These are phyloP conservation scores for Plusia festucae DNA, from an alignment of 2,888 invertebrate genomes.

Conservation along the genomic window DNA sequence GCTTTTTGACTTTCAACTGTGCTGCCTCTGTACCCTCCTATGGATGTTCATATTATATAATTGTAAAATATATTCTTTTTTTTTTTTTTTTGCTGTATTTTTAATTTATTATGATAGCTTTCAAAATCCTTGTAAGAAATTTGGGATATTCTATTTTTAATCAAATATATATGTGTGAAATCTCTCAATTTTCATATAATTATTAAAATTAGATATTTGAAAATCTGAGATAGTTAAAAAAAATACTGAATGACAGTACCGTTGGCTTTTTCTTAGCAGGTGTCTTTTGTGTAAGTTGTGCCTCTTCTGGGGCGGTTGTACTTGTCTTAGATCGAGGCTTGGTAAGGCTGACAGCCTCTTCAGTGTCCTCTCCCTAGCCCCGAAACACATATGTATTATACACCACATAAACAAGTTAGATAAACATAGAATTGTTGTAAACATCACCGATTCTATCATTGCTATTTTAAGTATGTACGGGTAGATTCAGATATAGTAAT, in stretches of 20 bases:
- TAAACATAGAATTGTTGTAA: slow-evolving; percentile 28
- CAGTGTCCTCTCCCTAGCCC: slow-evolving; percentile 84
- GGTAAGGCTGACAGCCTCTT: slow-evolving; percentile 85
- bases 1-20: slow-evolving; percentile 85
- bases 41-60: slow-evolving; percentile 53
- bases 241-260: slow-evolving; percentile 71
- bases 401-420: slow-evolving; percentile 55
- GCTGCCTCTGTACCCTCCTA: slow-evolving; percentile 86
- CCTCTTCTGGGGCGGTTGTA: slow-evolving; percentile 87
- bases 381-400: slow-evolving; percentile 66
- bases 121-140: neutral
- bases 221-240: slow-evolving; percentile 79
- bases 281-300: slow-evolving; percentile 86
- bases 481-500: too few relatives aligned
- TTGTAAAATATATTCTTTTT: slow-evolving; percentile 28
- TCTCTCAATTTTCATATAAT: neutral
- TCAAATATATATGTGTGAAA: accelerated
- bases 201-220: neutral
- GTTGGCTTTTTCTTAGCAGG: slow-evolving; percentile 86
- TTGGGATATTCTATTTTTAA: neutral
- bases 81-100: too few relatives aligned
- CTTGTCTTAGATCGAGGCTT: slow-evolving; percentile 86
- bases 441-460: slow-evolving; percentile 30
- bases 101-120: slow-evolving; percentile 13
- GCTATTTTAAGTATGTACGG: neutral